Evolutionary conservation across 2,888 invertebrate genomes (phyloP), one percentile per base, ranked within the genome.

Genomic region (Nymphalis c-album): DNA sequence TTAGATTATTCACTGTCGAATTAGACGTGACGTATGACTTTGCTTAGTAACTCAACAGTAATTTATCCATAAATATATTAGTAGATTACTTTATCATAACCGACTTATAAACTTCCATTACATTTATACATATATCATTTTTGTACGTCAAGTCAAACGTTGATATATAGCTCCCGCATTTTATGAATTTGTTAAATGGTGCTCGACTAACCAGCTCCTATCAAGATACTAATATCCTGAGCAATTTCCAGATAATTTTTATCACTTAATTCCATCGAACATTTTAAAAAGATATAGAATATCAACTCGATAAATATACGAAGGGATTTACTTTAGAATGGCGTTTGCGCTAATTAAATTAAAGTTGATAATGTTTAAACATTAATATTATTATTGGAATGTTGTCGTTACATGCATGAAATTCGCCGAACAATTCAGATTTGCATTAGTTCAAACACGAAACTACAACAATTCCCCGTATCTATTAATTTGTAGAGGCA

Each of bases 1-100:
- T 70, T 50, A 68, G 64, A 65, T 68, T 68, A 65, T 64, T 60
- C 47, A 58, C 35, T 63, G 65, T 62, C 55, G 57, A 60, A 68
- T 68, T 65, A 68, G 47, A 22, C 55, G 55, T 60, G 64, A 64
- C 53, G 53, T 58, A 64, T 60, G 55, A 59, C 17, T 31, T 55
- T 57, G n/a, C 40, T 22, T 6, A 20, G 22, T 53, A 20, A 3
- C 16, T 22, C 13, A 53, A 53, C 13, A 48, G 18, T 48, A 48
- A 48, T 48, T 18, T 18, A 48, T 48, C 7, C 48, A n/a, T 48
- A 18, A 48, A 48, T 48, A 7, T 18, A 18, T n/a, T 48, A 2
- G 17, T n/a, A 17, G 18, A 18, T 48, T 2, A 48, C 53, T 53
- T 53, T 26, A 55, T 55, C 55, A 31, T 7, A 55, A 55, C 17